Evolutionary conservation across 2,888 invertebrate genomes (phyloP), one percentile per base, ranked within the genome.

Genomic region (Coleophora flavipennella): DNA sequence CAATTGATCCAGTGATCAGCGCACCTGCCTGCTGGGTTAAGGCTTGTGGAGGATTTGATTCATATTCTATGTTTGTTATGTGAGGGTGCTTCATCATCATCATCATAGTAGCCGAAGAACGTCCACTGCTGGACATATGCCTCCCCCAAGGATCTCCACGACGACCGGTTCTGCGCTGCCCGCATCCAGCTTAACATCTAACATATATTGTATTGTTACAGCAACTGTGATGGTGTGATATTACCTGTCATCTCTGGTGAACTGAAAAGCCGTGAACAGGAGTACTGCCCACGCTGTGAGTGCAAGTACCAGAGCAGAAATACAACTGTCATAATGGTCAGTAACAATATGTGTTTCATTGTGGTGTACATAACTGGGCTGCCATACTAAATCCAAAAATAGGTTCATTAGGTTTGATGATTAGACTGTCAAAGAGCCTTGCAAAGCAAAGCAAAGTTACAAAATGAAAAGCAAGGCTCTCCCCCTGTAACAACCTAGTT

Each of bases 251-350:
- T 92, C n/a, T 87, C 87, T 7, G 86, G 88, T 46, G 88, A 89
- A 46, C 81, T 92, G 2, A 87, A 90, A 59, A 92, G 90, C 10
- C 92, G 91, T 55, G 92, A 91, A 52, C 88, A 91, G 50, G 91
- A 93, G 60, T 92, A 94, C 59, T 97, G 97, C 68, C 91, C 93
- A 0, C 85, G 92, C 48, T 97, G 97, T 69, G 94, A 96, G 59
- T 97, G 97, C 79, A 92, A 92, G 74, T 96, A 94, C 74, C 94
- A 97, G 72, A 93, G 91, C 53, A 88, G 97, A 43, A 97, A 97
- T 66, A 95, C 96, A 2, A 92, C 93, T 3, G 91, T 96, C 13
- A 97, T 97, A 34, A 94, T 95, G 89, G 96, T 91, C 48, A 55
- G 44, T 31, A n/a, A 3, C 13, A 36, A n/a, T n/a, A n/a, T n/a